A percentile compares a stretch with the other conserved stretches of the same genome.
These are phyloP conservation scores for Cryptotis parvus DNA, from an alignment of 2,113 vertebrate genomes.

Conservation along the genomic window DNA sequence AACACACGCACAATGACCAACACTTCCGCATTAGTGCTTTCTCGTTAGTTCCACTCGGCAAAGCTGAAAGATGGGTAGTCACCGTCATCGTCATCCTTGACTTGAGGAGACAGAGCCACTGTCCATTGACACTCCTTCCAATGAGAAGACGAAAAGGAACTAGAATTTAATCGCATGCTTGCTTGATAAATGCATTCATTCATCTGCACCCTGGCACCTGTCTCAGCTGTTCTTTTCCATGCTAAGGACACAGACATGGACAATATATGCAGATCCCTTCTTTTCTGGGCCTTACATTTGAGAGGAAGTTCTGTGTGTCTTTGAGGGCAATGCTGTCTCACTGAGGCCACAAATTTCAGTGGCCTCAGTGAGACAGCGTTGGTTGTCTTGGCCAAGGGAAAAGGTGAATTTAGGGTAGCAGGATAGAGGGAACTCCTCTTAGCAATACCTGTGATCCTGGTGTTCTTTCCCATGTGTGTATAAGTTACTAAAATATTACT, in stretches of 20 bases:
- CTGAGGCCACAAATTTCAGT: background rate
- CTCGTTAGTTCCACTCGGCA: background rate
- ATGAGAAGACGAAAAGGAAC: background rate
- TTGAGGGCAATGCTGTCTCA: background rate
- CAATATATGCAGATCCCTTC: background rate
- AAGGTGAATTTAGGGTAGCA: background rate
- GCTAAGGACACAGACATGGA: background rate
- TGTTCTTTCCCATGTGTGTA: conserved; percentile 1
- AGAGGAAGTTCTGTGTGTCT: too few relatives aligned
- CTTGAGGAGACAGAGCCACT: background rate
- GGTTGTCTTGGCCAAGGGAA: conserved; percentile 1
- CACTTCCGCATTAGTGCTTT: too few relatives aligned
- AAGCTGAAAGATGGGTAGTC: background rate
- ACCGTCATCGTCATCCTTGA: background rate
- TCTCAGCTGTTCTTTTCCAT: background rate
- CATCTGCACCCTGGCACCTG: too few relatives aligned
- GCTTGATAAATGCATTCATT: background rate
- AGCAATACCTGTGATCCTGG: background rate
- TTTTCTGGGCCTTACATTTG: background rate
- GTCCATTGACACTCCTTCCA: background rate
- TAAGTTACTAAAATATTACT: background rate
- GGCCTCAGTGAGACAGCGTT: too few relatives aligned
- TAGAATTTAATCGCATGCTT: background rate
- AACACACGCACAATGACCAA: too few relatives aligned
- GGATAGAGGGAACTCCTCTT: background rate